Evolutionary conservation across 1,140 invertebrate genomes (phyloP), one percentile per base, ranked within the genome.

Genomic region (Bombus confusus): DNA sequence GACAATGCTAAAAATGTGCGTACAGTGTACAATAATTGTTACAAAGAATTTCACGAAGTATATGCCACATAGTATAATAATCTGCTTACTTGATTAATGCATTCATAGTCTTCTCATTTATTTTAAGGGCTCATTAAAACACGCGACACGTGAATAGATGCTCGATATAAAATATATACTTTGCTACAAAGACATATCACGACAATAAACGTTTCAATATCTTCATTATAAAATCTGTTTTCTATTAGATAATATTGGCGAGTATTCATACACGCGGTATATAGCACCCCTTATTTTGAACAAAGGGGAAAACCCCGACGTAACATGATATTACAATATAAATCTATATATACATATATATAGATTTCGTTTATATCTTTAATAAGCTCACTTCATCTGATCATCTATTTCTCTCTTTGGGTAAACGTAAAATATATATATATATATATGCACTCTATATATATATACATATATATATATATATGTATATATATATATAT

Each of bases 391-490:
- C 91, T 92, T 91, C 86, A 80, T 83, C 47, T 73, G 62, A 87
- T 78, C 80, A 86, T 88, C 75, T 84, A 76, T 79, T 91, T 88
- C 91, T 93, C 89, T 94, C 92, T 94, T 94, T 93, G 92, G 92
- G 89, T 94, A 94, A 92, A 93, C 91, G 91, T 94, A 93, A 92
- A 92, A 93, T 91, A 93, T 92, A 92, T 92, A 93, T 91, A 88
- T 90, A 90, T 89, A 80, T 88, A 74, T 84, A 85, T 87, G 64
- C 90, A 72, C 18, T 52, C 47, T 88, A 77, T 90, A 88, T 81
- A 83, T 78, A 86, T 90, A 86, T 87, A 92, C 91, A 93, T 92
- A 92, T 92, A 93, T 91, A 88, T 90, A 90, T 89, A 80, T 88
- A 74, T 84, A 85, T 87, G 64, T 89, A 72, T 52, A 18, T 88